Conservation (phyloP, 2,797 vertebrate genomes). For the Brachyalestes nurse region DNA sequence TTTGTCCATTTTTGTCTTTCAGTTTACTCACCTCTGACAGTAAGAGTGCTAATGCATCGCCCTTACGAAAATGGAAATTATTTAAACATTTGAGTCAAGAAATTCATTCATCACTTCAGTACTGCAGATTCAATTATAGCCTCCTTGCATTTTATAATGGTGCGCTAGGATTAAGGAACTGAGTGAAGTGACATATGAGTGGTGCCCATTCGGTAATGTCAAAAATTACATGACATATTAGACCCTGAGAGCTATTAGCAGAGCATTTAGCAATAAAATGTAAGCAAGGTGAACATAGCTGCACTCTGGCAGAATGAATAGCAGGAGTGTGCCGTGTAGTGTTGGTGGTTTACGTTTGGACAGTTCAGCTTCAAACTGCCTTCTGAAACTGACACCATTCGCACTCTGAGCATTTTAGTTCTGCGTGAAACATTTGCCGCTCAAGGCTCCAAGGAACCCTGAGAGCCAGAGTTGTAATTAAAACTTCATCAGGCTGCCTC, state of each 20-base stretch:
- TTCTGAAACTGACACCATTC: not conserved
- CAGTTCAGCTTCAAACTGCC: not conserved
- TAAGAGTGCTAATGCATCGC: no score
- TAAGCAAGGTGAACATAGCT: conserved; percentile 1
- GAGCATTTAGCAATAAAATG: not conserved
- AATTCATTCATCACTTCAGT: not conserved
- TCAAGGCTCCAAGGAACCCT: not conserved
- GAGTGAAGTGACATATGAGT: not conserved
- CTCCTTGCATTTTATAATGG: conserved; percentile 15
- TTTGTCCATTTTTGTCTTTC: no score
- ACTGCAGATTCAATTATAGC: not conserved
- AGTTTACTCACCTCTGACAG: no score
- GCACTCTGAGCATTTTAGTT: not conserved
- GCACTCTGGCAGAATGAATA: not conserved
- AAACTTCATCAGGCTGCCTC: conserved; percentile 38
- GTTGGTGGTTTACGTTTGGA: no score
- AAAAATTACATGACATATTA: not conserved
- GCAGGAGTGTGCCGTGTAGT: no score
- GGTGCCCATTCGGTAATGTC: not conserved
- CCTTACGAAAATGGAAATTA: no score
- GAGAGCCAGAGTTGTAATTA: not conserved
- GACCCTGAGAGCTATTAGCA: not conserved
- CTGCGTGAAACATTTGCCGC: conserved; percentile 5
- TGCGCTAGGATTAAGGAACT: not conserved
- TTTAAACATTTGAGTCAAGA: no score